Percentiles rank a stretch among this genome's conserved stretches.
Conservation (phyloP, 2,888 invertebrate genomes). For the Netelia virgata region DNA sequence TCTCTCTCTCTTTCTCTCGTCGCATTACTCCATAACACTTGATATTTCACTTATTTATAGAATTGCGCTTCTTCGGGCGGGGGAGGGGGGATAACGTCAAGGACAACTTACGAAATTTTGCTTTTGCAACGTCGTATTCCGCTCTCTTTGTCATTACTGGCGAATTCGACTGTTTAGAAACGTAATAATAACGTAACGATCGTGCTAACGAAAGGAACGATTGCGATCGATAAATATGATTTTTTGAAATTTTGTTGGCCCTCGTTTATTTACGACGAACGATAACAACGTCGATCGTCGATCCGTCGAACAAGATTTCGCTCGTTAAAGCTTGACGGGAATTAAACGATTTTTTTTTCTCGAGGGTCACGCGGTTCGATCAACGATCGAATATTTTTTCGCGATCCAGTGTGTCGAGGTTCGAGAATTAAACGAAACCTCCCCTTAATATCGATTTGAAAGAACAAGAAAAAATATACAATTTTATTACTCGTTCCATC, state of each 20-base stretch:
- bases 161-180: background rate
- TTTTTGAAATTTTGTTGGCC: no score
- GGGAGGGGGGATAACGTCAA: slow-evolving; percentile 77
- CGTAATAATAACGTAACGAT: background rate
- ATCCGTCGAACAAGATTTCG: slow-evolving; percentile 17
- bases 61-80: slow-evolving; percentile 55
- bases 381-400: no score
- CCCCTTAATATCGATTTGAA: background rate
- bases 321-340: slow-evolving; percentile 8
- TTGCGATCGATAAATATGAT: no score
- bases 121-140: slow-evolving; percentile 1
- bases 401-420: no score
- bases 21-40: no score
- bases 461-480: slow-evolving; percentile 13
- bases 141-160: background rate
- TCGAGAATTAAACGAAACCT: no score
- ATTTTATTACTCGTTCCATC: slow-evolving; percentile 9
- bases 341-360: slow-evolving; percentile 16
- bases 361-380: no score
- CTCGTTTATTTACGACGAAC: no score
- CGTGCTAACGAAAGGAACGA: no score
- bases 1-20: slow-evolving; percentile 18
- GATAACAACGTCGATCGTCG: no score
- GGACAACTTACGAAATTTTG: slow-evolving; percentile 74
- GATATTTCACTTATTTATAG: slow-evolving; percentile 74